Conservation (phyloP, 23 tunicate species). For the Ascidia mentula region DNA sequence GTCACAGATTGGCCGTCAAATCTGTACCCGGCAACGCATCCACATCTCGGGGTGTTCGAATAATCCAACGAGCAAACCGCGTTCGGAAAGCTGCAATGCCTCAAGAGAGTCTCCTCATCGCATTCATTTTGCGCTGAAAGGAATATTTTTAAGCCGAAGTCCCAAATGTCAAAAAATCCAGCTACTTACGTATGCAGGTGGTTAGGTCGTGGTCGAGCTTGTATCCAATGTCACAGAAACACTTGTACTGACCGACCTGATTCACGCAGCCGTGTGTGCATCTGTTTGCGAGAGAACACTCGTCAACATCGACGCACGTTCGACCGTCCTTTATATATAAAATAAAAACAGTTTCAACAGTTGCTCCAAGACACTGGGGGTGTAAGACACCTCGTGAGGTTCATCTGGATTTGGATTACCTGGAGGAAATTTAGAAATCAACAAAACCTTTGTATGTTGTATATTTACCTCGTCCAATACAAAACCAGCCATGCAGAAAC, state of each 20-base stretch:
- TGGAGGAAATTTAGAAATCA: too few relatives aligned
- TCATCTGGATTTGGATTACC: too few relatives aligned
- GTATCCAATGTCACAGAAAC: slow-evolving; percentile 68
- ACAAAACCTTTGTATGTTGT: too few relatives aligned
- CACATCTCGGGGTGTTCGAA: slow-evolving; percentile 24
- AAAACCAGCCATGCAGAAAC: slow-evolving; percentile 60
- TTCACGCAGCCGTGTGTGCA: slow-evolving; percentile 70
- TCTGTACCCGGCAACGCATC: slow-evolving; percentile 26
- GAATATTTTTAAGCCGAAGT: too few relatives aligned
- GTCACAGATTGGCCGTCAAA: not conserved
- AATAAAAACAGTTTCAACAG: too few relatives aligned
- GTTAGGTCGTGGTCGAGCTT: slow-evolving; percentile 39
- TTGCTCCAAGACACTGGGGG: too few relatives aligned
- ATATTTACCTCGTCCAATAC: slow-evolving; percentile 18
- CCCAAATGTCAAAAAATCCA: not conserved
- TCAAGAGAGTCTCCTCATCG: slow-evolving; percentile 18
- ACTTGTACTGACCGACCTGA: slow-evolving; percentile 39
- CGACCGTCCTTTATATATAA: slow-evolving; percentile 49
- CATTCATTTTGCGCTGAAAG: slow-evolving; percentile 38
- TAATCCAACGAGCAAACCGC: slow-evolving; percentile 44
- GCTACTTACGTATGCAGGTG: slow-evolving; percentile 53
- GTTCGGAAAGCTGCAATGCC: slow-evolving; percentile 39
- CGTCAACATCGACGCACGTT: slow-evolving; percentile 66
- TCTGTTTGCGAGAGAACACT: slow-evolving; percentile 45
- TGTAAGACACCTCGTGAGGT: too few relatives aligned